Conservation (phyloP, 2,888 invertebrate species). For the Drosophila mimetica region DNA sequence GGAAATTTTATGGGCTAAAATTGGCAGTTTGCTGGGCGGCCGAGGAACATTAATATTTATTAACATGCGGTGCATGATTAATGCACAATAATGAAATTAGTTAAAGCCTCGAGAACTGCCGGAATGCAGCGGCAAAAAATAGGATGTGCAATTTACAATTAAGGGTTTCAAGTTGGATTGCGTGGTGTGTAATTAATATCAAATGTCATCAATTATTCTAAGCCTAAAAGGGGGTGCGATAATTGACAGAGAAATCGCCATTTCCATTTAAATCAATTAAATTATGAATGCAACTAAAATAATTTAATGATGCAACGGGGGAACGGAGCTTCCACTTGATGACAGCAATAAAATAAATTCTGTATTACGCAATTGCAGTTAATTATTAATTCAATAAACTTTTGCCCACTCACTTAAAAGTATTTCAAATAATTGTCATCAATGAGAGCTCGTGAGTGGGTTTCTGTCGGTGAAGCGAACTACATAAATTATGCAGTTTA, state of each 20-base stretch:
- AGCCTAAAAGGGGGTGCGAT: constrained; percentile 38
- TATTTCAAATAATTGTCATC: constrained; percentile 64
- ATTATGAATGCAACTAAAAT: constrained; percentile 78
- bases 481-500: constrained; percentile 56
- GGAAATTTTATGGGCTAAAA: constrained; percentile 74
- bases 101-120: constrained; percentile 44
- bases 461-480: constrained; percentile 17
- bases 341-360: constrained; percentile 73
- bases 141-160: constrained; percentile 45
- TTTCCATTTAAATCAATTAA: constrained; percentile 75
- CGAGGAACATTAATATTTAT: constrained; percentile 75
- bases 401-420: constrained; percentile 62
- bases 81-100: constrained; percentile 73
- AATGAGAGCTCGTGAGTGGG: constrained; percentile 15
- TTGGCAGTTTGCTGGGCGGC: constrained; percentile 61
- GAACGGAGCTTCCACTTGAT: constrained; percentile 44
- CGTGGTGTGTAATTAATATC: constrained; percentile 66
- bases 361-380: constrained; percentile 70
- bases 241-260: constrained; percentile 21
- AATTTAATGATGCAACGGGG: constrained; percentile 63
- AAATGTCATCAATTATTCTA: constrained; percentile 77
- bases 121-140: background rate
- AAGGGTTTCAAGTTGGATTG: constrained; percentile 57
- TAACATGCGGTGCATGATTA: constrained; percentile 77
- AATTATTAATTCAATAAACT: constrained; percentile 78